A percentile compares a stretch with the other conserved stretches of the same genome.
Conservation (phyloP, 2,113 vertebrate species). For the Daubentonia madagascariensis region DNA sequence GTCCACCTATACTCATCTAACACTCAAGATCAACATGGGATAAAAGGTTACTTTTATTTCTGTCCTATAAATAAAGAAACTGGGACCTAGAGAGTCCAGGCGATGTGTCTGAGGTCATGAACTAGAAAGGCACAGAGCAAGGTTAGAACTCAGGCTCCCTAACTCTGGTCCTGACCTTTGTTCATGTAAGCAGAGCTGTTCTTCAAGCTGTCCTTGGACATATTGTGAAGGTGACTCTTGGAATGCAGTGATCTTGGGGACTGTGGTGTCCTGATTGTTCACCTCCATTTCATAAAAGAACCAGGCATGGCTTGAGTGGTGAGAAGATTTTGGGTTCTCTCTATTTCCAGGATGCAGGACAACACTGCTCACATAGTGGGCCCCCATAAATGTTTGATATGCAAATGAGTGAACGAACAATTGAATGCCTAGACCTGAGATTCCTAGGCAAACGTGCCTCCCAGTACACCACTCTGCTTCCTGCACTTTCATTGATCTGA, state of each 20-base stretch:
- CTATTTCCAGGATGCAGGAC: not conserved
- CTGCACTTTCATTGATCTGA: slow-evolving; percentile 13
- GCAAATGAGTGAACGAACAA: slow-evolving; percentile 16
- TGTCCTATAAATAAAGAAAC: not conserved
- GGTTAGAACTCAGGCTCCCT: not conserved
- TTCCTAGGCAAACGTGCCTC: not conserved
- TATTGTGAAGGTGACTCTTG: rapidly evolving
- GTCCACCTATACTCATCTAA: not conserved
- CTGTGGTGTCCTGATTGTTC: not conserved
- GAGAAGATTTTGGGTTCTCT: not conserved
- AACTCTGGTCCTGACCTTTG: not conserved
- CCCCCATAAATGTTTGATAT: not conserved
- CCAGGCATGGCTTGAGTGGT: not conserved
- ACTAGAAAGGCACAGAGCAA: not conserved
- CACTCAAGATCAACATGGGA: not conserved
- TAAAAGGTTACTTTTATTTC: not conserved
- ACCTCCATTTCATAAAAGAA: not conserved
- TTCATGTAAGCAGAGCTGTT: not conserved
- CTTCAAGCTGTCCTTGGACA: not conserved
- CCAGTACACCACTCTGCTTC: not conserved
- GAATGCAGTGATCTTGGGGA: not conserved
- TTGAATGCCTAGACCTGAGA: not conserved
- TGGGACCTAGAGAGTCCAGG: not conserved
- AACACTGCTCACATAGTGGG: not conserved
- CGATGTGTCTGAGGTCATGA: not conserved